These are phyloP conservation scores for Drosophila hydei DNA, from an alignment of 1,140 invertebrate genomes.

Conservation along the genomic window DNA sequence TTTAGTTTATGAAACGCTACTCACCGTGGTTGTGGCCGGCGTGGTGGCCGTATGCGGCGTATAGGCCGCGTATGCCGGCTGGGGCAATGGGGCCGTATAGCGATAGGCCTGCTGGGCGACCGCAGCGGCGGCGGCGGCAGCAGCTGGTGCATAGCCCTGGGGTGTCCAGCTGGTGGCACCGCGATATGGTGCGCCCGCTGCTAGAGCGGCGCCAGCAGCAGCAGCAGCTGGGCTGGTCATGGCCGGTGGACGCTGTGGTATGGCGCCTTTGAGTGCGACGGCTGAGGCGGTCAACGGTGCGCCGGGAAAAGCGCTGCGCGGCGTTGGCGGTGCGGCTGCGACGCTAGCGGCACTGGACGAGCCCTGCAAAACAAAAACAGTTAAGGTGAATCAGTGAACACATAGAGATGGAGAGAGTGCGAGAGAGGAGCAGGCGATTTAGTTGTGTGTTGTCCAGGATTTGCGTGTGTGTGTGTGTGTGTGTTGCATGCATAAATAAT, in stretches of 20 bases:
- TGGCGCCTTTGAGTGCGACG: constrained; percentile 77
- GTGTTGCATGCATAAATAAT: constrained; percentile 26
- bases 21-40: constrained; percentile 81
- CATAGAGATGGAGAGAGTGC: not conserved
- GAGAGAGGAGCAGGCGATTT: not conserved
- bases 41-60: constrained; percentile 82
- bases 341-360: constrained; percentile 65
- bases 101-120: constrained; percentile 82
- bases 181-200: constrained; percentile 81
- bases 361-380: constrained; percentile 54
- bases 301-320: constrained; percentile 76
- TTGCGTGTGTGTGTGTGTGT: not conserved
- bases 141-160: constrained; percentile 80
- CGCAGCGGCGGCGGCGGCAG: constrained; percentile 78
- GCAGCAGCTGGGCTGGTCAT: constrained; percentile 84
- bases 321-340: constrained; percentile 64
- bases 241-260: constrained; percentile 73
- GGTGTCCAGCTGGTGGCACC: constrained; percentile 83
- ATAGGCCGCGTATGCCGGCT: constrained; percentile 82
- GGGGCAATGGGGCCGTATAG: constrained; percentile 81
- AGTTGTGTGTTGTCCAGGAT: not conserved
- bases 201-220: constrained; percentile 73
- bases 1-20: constrained; percentile 30
- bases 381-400: not conserved
- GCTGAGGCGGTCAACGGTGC: constrained; percentile 77